Conservation (phyloP, 2,113 vertebrate species). For the Erythrolamprus reginae region DNA sequence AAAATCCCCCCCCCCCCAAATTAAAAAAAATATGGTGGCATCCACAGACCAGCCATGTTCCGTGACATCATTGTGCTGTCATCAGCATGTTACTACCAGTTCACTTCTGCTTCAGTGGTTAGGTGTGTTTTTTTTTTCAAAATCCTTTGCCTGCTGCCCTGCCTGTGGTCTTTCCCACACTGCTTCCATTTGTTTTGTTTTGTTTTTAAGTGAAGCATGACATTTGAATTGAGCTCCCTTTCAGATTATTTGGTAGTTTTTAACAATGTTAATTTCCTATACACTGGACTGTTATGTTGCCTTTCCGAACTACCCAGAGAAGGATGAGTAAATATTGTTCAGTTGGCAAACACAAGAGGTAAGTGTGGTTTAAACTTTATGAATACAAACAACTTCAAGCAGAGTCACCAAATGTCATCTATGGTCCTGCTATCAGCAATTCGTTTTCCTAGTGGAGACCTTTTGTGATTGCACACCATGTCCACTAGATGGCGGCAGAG, state of each 20-base stretch:
- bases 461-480: neutral
- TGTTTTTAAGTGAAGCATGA: neutral
- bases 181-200: neutral
- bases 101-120: too few species aligned
- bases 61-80: too few species aligned
- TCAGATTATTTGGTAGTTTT: neutral
- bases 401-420: slow-evolving; percentile 44
- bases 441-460: neutral
- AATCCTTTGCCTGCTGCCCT: neutral
- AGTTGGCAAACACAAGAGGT: neutral
- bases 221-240: neutral
- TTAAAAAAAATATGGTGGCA: too few species aligned
- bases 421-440: neutral
- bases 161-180: neutral
- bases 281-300: neutral
- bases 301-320: neutral
- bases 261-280: neutral
- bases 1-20: too few species aligned
- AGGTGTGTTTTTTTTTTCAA: too few species aligned
- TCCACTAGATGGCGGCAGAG: slow-evolving; percentile 59
- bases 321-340: neutral
- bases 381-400: neutral
- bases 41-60: too few species aligned
- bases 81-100: too few species aligned
- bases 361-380: neutral